A percentile compares a stretch with the other conserved stretches of the same genome.
Conservation (phyloP, 2,797 vertebrate genomes). For the Oceanodroma leucorhoa region DNA sequence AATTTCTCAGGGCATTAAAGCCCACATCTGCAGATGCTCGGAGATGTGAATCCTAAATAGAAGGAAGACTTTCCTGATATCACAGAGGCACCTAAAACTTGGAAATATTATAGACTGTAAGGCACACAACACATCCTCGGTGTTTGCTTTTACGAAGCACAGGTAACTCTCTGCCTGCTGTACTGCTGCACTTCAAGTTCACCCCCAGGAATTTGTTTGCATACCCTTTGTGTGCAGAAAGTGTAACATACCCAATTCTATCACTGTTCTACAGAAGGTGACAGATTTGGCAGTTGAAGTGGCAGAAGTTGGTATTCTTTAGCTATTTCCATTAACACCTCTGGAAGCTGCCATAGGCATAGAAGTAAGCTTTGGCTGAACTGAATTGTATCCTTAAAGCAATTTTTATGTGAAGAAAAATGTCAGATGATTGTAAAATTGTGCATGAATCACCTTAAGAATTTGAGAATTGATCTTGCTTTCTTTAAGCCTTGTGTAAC, state of each 20-base stretch:
- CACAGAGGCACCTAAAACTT: conserved; percentile 14
- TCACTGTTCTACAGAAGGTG: conserved; percentile 46
- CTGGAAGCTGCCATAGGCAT: conserved; percentile 45
- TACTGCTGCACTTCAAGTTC: conserved; percentile 36
- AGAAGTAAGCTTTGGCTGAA: conserved; percentile 48
- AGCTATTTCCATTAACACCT: conserved; percentile 65
- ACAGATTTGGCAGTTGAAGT: conserved; percentile 53
- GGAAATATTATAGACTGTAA: conserved; percentile 18
- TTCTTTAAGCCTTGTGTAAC: conserved; percentile 40
- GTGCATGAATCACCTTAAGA: conserved; percentile 51
- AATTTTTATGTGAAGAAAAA: conserved; percentile 52
- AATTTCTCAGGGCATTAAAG: conserved; percentile 46
- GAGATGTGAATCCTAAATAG: conserved; percentile 24
- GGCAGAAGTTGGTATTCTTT: conserved; percentile 59
- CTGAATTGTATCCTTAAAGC: conserved; percentile 46
- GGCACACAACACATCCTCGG: conserved; percentile 15
- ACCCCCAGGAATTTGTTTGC: conserved; percentile 34
- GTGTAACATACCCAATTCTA: conserved; percentile 26
- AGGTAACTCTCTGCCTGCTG: conserved; percentile 49
- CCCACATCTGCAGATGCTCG: conserved; percentile 13
- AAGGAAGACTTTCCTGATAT: conserved; percentile 17
- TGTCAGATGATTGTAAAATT: conserved; percentile 54
- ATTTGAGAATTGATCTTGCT: conserved; percentile 51
- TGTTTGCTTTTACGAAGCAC: conserved; percentile 56
- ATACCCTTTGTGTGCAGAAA: conserved; percentile 53